These are phyloP conservation scores for Sylvicola fuscatus DNA, from an alignment of 2,888 invertebrate species.

Conservation along the genomic window DNA sequence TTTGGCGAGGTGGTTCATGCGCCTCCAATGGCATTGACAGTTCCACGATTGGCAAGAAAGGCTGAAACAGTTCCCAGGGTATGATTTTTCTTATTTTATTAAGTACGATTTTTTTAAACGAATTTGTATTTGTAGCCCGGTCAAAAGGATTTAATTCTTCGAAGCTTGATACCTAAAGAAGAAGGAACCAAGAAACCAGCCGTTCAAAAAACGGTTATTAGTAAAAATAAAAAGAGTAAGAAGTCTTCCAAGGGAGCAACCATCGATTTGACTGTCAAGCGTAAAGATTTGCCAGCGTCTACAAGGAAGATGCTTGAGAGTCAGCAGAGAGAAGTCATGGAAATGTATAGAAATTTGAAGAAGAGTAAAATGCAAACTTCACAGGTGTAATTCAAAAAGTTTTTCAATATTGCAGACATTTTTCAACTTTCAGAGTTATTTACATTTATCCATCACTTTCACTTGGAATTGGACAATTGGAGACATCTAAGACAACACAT, in stretches of 20 bases:
- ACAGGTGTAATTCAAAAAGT: too few relatives aligned
- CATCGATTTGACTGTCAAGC: constrained; percentile 31
- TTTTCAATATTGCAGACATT: too few relatives aligned
- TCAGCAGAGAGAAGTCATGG: constrained; percentile 34
- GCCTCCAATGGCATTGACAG: constrained; percentile 39
- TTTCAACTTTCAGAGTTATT: too few relatives aligned
- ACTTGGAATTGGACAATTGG: too few relatives aligned
- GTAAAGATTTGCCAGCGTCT: constrained; percentile 35
- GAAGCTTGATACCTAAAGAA: background rate
- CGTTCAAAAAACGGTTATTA: constrained; percentile 1
- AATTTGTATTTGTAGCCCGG: constrained; percentile 33
- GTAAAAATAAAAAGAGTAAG: background rate
- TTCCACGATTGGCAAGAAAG: constrained; percentile 29
- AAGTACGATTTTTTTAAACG: constrained; percentile 3
- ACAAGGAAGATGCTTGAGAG: constrained; percentile 35
- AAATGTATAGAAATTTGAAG: constrained; percentile 36
- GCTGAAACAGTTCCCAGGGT: constrained; percentile 24
- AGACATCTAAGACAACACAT: too few relatives aligned
- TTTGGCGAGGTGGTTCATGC: constrained; percentile 59
- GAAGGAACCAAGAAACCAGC: background rate
- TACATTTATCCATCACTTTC: too few relatives aligned
- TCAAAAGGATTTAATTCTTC: constrained; percentile 36
- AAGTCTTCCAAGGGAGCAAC: constrained; percentile 1
- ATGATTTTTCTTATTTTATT: constrained; percentile 5
- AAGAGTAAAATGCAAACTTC: constrained; percentile 12